phyloP scores from a whole-genome alignment of 2,888 invertebrate species.

The Clitarchus hookeri region DNA sequence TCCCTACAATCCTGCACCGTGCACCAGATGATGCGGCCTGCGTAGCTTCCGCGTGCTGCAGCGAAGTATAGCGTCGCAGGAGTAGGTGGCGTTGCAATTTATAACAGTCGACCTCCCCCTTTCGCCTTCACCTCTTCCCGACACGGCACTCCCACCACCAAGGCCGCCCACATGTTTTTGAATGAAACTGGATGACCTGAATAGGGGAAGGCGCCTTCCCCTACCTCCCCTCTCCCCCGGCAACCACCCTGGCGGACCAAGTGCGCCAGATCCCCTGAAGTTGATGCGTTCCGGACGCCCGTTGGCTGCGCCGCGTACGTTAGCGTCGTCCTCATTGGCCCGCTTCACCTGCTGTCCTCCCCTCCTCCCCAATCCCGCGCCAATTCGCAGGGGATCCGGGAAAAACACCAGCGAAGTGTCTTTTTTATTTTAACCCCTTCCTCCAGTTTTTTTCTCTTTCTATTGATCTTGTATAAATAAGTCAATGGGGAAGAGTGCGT shows the following conservation, averaged over 20 bases:
- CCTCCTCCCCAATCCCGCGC: not conserved
- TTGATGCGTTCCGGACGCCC: not conserved
- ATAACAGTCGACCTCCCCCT: not conserved
- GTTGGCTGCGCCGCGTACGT: not conserved
- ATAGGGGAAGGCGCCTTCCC: not conserved
- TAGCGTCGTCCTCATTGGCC: not conserved
- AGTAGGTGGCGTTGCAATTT: not conserved
- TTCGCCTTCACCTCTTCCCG: not conserved
- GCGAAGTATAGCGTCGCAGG: constrained; percentile 15
- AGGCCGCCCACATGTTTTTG: constrained; percentile 24
- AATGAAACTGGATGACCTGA: not conserved
- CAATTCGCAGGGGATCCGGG: not conserved
- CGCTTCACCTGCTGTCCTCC: not conserved
- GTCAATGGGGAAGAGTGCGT: not conserved
- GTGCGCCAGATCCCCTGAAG: not conserved
- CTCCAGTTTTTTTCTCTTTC: not conserved
- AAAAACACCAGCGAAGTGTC: not conserved
- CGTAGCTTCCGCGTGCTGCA: not conserved
- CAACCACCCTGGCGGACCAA: not conserved
- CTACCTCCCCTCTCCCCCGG: not conserved
- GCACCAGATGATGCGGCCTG: not conserved
- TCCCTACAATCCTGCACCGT: not conserved
- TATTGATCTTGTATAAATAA: constrained; percentile 4
- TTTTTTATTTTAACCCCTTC: not conserved
- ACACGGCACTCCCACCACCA: not conserved